phyloP scores from a whole-genome alignment of 2,797 vertebrate species.

The Phataginus tetradactyla region DNA sequence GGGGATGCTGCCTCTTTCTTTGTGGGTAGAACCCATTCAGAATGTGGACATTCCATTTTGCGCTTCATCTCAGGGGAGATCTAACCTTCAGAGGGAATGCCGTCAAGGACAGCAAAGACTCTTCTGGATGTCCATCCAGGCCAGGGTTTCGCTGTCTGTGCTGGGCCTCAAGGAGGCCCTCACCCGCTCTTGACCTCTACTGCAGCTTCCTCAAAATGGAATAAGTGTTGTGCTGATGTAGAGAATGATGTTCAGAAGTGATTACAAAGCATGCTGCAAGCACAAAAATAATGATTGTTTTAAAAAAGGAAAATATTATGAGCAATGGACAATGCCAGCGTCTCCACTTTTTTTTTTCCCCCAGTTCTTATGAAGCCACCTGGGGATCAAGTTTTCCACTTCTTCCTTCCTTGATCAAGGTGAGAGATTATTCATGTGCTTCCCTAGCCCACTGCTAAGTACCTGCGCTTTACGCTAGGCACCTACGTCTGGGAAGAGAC shows the following conservation, averaged over 20 bases:
- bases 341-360: background rate
- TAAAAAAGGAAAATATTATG: conserved; percentile 74
- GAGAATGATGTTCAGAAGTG: conserved; percentile 56
- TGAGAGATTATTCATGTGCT: conserved; percentile 27
- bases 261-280: conserved; percentile 74
- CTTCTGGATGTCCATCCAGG: background rate
- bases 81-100: background rate
- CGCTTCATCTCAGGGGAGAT: background rate
- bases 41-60: background rate
- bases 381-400: conserved; percentile 67
- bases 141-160: background rate
- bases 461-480: background rate
- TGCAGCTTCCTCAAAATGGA: conserved; percentile 41
- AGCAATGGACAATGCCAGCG: conserved; percentile 59
- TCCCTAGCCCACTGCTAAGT: conserved; percentile 17
- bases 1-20: background rate
- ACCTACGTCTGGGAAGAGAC: conserved; percentile 27
- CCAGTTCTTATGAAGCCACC: conserved; percentile 36
- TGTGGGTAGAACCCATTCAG: background rate
- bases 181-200: conserved; percentile 28
- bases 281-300: conserved; percentile 77
- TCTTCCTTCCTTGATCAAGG: conserved; percentile 41
- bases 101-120: background rate
- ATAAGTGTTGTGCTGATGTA: conserved; percentile 64
- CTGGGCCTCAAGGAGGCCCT: background rate